Conservation (phyloP, 2,888 invertebrate species). For the Xylocampa areola region DNA sequence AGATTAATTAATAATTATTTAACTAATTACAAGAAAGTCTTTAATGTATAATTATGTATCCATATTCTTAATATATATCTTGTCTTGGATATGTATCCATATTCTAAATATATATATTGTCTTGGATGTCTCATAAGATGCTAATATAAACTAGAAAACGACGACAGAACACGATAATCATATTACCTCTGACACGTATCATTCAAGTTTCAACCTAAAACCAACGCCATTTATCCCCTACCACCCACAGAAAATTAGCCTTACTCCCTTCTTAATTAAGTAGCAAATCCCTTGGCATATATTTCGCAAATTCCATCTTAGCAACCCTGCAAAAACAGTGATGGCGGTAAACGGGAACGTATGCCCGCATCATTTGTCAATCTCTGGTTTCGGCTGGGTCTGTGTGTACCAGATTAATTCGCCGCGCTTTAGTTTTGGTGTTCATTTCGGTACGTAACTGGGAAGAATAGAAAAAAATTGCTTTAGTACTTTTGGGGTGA, state of each 20-base stretch:
- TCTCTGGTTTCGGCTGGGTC: constrained; percentile 47
- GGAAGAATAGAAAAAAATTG: constrained; percentile 2
- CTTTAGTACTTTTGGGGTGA: constrained; percentile 26
- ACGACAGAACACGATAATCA: constrained; percentile 39
- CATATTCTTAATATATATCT: no score
- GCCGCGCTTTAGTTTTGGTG: constrained; percentile 57
- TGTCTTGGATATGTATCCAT: no score
- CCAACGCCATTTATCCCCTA: constrained; percentile 10
- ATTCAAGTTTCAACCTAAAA: constrained; percentile 40
- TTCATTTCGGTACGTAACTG: constrained; percentile 46
- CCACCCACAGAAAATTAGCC: constrained; percentile 15
- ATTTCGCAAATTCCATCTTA: constrained; percentile 45
- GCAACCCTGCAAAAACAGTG: constrained; percentile 53
- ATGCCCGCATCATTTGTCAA: constrained; percentile 67
- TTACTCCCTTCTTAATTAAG: constrained; percentile 30
- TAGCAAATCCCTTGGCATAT: constrained; percentile 36
- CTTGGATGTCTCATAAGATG: constrained; percentile 3
- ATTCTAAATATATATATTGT: not conserved
- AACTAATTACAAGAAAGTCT: no score
- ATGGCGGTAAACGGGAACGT: constrained; percentile 48
- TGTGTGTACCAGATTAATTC: constrained; percentile 58
- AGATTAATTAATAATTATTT: no score
- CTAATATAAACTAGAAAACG: constrained; percentile 14
- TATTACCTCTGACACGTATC: constrained; percentile 37
- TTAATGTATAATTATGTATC: no score